Evolutionary conservation across 2,113 vertebrate genomes (phyloP), one percentile per base, ranked within the genome.

Genomic region (Leiothrix lutea): DNA sequence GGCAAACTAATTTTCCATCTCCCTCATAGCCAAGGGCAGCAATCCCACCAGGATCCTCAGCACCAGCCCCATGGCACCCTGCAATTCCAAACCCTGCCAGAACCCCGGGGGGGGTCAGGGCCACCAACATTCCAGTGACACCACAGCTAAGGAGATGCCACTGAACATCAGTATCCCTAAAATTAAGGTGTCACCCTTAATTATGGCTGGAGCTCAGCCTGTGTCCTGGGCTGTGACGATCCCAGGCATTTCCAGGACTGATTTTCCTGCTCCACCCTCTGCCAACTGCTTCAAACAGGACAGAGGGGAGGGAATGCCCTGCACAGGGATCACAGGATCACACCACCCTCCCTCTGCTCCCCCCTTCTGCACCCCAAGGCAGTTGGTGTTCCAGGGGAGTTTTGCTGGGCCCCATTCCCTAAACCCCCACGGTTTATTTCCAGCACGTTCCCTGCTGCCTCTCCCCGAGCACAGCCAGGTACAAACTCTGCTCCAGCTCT

Each of bases 11-110:
- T 28, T 75, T 45, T 17, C 42, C 35, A 45, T 3, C 26, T 33
- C n/a, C 18, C 35, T 38, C 8, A 2, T 0, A 7, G 18, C 2
- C 2, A 11, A 57, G 3, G 35, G 7, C 20, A 74, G 19, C 33
- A 14, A 57, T 3, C 22, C 18, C 44, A 64, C 19, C 0, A 3
- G 26, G 73, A 31, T 3, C 13, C 25, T 28, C 11, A 5, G 26
- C 35, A 33, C 4, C 9, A 31, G 9, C 8, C 0, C 5, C 18
- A 5, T 0, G 8, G 9, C 53, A 7, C 38, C 3, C 8, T 5
- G 22, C 1, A 1, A 21, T 2, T 18, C 20, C 50, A 29, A 80
- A 13, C 14, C 18, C 21, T 8, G 15, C 13, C 65, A 60, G 14
- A 47, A 14, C 4, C 62, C 56, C 4, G 0, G 6, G 11, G 6